Conservation (phyloP, 2,113 vertebrate genomes). For the Passer domesticus region DNA sequence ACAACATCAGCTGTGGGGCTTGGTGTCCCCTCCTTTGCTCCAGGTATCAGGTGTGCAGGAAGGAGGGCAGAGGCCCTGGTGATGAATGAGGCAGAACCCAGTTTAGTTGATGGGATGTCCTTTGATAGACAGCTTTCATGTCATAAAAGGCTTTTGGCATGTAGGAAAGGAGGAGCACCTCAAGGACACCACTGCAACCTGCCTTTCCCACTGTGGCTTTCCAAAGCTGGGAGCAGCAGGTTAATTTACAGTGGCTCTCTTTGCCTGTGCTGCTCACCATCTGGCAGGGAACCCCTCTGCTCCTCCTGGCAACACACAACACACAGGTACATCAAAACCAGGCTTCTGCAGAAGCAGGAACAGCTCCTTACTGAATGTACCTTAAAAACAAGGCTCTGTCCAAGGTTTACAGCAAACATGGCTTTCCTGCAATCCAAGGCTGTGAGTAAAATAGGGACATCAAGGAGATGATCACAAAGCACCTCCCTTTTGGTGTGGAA, state of each 20-base stretch:
- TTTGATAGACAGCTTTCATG: not conserved
- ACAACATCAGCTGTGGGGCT: not conserved
- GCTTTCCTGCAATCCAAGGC: not conserved
- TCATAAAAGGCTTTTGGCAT: not conserved
- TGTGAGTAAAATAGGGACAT: not conserved
- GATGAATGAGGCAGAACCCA: not conserved
- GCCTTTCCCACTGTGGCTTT: not conserved
- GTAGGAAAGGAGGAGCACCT: not conserved
- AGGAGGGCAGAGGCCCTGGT: not conserved
- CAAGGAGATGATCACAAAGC: not conserved
- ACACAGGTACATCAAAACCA: not conserved
- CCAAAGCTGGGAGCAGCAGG: not conserved
- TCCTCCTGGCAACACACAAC: not conserved
- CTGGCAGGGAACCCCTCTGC: not conserved
- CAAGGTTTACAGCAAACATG: fast-evolving
- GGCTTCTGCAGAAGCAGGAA: not conserved
- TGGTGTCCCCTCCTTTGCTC: not conserved
- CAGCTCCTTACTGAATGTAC: not conserved
- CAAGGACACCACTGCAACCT: not conserved
- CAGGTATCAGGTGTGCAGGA: not conserved
- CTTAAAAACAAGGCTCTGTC: not conserved
- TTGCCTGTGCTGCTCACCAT: not conserved
- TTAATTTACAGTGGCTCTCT: not conserved
- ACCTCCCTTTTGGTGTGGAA: not conserved
- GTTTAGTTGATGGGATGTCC: not conserved